Conservation (phyloP, 2,888 invertebrate genomes). For the Oconnorella tubifera region DNA sequence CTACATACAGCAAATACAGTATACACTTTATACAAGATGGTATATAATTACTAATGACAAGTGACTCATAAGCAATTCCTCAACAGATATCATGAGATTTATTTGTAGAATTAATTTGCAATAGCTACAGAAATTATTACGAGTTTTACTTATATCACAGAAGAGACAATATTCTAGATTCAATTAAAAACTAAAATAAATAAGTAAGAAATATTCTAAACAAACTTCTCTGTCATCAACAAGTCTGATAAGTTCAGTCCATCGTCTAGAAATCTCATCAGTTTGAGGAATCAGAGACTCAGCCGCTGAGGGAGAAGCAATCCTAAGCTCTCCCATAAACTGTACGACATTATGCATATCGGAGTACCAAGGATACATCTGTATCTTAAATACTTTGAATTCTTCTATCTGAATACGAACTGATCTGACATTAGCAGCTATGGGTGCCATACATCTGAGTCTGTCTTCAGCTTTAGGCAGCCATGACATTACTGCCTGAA, state of each 20-base stretch:
- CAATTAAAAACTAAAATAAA: too few species aligned
- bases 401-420: constrained; percentile 82
- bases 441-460: constrained; percentile 78
- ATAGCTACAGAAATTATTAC: too few species aligned
- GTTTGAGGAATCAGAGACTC: neutral
- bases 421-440: constrained; percentile 80
- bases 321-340: constrained; percentile 48
- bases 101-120: too few species aligned
- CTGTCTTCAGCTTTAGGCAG: constrained; percentile 70
- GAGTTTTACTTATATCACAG: too few species aligned
- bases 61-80: too few species aligned
- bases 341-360: constrained; percentile 52
- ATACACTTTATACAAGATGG: too few species aligned
- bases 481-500: constrained; percentile 49
- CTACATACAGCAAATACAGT: too few species aligned
- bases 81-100: too few species aligned
- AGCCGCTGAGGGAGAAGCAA: constrained; percentile 44
- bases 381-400: constrained; percentile 59
- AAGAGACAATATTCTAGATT: too few species aligned
- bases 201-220: too few species aligned
- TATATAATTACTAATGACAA: too few species aligned
- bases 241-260: neutral
- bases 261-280: neutral
- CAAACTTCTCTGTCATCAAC: neutral
- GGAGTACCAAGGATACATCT: constrained; percentile 47